Conservation (phyloP, 2,888 invertebrate species). For the Mesorhabditis spiculigera region DNA sequence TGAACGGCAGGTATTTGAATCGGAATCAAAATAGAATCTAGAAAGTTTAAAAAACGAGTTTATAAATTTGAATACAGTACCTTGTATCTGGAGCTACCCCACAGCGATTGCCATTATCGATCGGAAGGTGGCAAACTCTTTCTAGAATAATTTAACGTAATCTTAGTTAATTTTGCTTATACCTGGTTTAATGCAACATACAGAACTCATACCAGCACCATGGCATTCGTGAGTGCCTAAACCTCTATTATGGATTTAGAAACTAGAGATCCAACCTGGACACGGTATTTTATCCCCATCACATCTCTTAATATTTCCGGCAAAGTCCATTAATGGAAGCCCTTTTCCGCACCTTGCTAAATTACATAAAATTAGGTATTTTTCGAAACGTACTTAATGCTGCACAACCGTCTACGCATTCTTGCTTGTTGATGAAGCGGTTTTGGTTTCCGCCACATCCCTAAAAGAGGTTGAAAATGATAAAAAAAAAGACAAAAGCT, state of each 20-base stretch:
- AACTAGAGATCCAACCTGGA: constrained; percentile 19
- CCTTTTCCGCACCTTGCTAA: constrained; percentile 42
- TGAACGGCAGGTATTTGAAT: constrained; percentile 36
- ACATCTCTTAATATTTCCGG: constrained; percentile 45
- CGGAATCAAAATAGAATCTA: constrained; percentile 37
- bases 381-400: constrained; percentile 27
- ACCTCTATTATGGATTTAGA: neutral
- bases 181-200: constrained; percentile 45
- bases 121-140: constrained; percentile 35
- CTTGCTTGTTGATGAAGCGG: constrained; percentile 34
- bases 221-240: constrained; percentile 31
- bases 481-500: constrained; percentile 6
- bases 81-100: constrained; percentile 36
- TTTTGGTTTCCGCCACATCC: constrained; percentile 52
- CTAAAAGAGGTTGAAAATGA: constrained; percentile 18
- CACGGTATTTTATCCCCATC: constrained; percentile 42
- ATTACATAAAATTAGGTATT: neutral
- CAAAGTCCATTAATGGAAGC: constrained; percentile 46
- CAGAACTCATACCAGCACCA: constrained; percentile 37
- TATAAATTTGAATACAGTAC: constrained; percentile 6
- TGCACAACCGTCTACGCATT: constrained; percentile 39
- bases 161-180: constrained; percentile 10
- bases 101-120: constrained; percentile 35
- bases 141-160: constrained; percentile 20
- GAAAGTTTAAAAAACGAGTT: constrained; percentile 5